Base-by-base conservation (phyloP, 2,797 vertebrate species). In the Muscicapa comitata region DNA sequence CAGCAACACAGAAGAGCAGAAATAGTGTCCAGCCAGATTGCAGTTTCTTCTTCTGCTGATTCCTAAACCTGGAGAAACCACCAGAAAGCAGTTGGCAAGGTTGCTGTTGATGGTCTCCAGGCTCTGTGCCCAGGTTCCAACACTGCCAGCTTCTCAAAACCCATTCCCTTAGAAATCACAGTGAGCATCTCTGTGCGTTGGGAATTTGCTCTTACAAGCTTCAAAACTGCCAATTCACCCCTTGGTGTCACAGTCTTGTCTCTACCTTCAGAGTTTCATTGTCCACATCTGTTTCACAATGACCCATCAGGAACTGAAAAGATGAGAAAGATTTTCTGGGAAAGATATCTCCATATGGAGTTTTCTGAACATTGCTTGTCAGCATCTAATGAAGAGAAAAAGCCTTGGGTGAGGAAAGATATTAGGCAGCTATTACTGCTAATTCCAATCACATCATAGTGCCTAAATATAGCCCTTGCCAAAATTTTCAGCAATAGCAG, bases 161-260 rank as follows among this genome's bases (percentile, higher is more conserved):
- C 19, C 7, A 4, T 20, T 73, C 25, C 26, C 61, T 59, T n/a
- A 71, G 45, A 89, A 79, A 79, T 20, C 37, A 76, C 23, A 50
- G 28, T 18, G 29, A 53, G 48, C 5, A 0, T 48, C 38, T 81
- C 43, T 66, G 55, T 43, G 47, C 26, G 25, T 47, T 53, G 25
- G 6, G 5, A 42, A 8, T 53, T 76, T 59, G 26, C 26, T 63
- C 15, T 62, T 37, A 29, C 2, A 65, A 29, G 24, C 28, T 71
- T 62, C 55, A 26, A 31, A 62, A 65, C 28, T 42, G 57, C 14
- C 53, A 77, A 29, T 45, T 63, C 55, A 67, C 18, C 4, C 21
- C n/a, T 55, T 14, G 65, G 57, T 4, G 2, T 20, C 0, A 0
- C 57, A 86, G 17, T 40, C 48, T 63, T 68, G 17, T 28, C 17